Percentiles rank a stretch among this genome's conserved stretches.
phyloP scores from a whole-genome alignment of 2,888 invertebrate species.

The Ditylenchus weischeri region DNA sequence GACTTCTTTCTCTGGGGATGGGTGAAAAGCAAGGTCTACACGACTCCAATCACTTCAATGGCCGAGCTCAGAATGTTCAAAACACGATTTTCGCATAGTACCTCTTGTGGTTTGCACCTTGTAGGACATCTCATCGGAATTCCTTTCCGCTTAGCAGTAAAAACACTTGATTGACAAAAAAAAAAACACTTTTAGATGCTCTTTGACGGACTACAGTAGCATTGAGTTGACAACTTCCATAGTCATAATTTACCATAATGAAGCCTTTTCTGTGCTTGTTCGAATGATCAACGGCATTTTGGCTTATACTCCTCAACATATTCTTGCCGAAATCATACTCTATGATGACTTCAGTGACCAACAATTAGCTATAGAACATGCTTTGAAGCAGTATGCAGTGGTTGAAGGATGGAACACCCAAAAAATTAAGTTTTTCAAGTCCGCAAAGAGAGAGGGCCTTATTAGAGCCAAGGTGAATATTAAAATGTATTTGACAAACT shows the following conservation, averaged over 20 bases:
- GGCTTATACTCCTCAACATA: constrained; percentile 41
- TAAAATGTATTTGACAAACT: no score
- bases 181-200: no score
- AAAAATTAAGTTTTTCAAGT: constrained; percentile 27
- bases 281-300: constrained; percentile 48
- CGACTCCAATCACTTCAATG: no score
- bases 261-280: constrained; percentile 88
- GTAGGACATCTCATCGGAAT: no score
- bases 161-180: no score
- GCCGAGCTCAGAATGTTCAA: no score
- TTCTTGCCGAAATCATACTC: constrained; percentile 57
- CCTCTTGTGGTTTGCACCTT: no score
- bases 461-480: constrained; percentile 37
- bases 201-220: no score
- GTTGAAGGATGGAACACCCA: constrained; percentile 31
- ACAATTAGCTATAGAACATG: constrained; percentile 25
- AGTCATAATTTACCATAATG: constrained; percentile 97
- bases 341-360: constrained; percentile 57
- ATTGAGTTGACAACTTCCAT: constrained; percentile 63
- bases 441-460: constrained; percentile 33
- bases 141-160: no score
- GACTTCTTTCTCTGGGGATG: no score
- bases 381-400: constrained; percentile 42
- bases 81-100: no score
- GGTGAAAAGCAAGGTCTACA: no score